Evolutionary conservation across 1,140 invertebrate genomes (phyloP).

Genomic region (Geopemphigus sp.): DNA sequence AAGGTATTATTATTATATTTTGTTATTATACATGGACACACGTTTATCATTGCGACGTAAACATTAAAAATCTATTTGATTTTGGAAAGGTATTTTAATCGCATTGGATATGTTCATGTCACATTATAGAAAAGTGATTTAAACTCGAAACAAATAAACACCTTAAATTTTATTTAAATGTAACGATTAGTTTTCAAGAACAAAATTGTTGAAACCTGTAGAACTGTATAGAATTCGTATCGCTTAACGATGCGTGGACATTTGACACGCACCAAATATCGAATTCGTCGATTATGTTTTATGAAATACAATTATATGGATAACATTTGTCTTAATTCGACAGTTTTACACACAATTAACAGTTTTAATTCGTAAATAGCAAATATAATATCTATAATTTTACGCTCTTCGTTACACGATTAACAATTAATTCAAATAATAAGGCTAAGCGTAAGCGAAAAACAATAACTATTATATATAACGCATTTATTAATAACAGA

Average conservation of each 20-base stretch:
- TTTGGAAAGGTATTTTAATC: constrained; percentile 10
- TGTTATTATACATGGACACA: constrained; percentile 12
- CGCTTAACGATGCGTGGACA: neutral
- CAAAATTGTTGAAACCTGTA: neutral
- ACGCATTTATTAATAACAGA: neutral
- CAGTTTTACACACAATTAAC: constrained; percentile 14
- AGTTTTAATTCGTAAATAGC: neutral
- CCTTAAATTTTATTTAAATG: constrained; percentile 1
- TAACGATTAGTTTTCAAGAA: neutral
- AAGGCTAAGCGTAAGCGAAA: too few species aligned
- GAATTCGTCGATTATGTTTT: neutral
- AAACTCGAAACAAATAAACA: constrained; percentile 3
- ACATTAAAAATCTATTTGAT: constrained; percentile 22
- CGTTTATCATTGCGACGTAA: neutral
- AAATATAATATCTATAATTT: neutral
- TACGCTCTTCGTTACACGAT: neutral
- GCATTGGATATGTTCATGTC: neutral
- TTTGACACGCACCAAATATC: neutral
- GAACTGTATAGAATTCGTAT: neutral
- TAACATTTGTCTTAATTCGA: neutral
- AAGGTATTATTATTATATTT: neutral
- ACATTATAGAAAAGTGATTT: constrained; percentile 1
- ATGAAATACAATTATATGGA: neutral
- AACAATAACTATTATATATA: neutral
- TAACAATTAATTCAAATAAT: neutral